Base-by-base conservation (phyloP, 1,140 invertebrate species). In the Trachymyrmex septentrionalis region DNA sequence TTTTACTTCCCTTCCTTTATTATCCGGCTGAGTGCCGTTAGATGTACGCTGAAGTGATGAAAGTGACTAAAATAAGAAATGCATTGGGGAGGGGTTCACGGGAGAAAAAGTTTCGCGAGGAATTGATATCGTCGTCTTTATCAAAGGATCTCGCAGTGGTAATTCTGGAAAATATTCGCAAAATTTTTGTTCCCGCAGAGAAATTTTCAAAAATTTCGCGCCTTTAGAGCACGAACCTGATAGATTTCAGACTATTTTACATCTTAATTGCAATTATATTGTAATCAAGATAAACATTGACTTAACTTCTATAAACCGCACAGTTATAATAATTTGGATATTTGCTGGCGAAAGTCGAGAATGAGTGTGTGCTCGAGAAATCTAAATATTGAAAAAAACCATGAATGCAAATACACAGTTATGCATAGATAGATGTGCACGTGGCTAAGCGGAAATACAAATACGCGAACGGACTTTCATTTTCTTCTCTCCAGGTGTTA, bases 1-100 rank as follows among this genome's bases (percentile, higher is more conserved):
- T 69, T 80, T 80, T 67, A 67, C 78, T 72, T 57, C 66, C 50
- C 57, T 57, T n/a, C 50, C 64, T 30, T 57, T 81, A 69, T 71
- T 81, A 71, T 81, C 57, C 78, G 16, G 38, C 50, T 21, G 78
- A 44, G 67, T 71, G 50, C 34, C 38, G 10, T 81, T 55, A 27
- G 64, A 71, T 71, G 57, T 38, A 67, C 66, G 24, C 10, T 19
- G n/a, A 53, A 53, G 14, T 38, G 63, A 80, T 34, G 50, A 38
- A 71, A 59, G 21, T 48, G 66, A 38, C 48, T 38, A 10, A 27
- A 71, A 57, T 55, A 81, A 38, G 6, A 64, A 44, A 72, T n/a
- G 66, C 50, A 14, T 57, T 30, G 78, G n/a, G n/a, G n/a, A n/a
- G n/a, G n/a, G n/a, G 19, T 30, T 66, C 59, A 21, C n/a, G n/a